Conservation (phyloP, 2,113 vertebrate species). For the Girardinichthys multiradiatus region DNA sequence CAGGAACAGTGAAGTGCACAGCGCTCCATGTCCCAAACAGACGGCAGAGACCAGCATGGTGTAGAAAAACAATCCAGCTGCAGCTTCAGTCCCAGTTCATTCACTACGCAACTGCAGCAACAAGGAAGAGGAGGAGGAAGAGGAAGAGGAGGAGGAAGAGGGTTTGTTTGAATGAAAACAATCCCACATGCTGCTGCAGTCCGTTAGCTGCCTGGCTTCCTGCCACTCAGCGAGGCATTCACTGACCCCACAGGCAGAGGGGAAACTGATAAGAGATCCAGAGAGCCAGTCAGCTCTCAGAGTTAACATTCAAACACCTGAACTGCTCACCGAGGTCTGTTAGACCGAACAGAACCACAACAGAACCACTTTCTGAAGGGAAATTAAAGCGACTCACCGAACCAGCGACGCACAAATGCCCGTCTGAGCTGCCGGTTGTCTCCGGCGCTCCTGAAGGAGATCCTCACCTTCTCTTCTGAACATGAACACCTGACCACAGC, state of each 20-base stretch:
- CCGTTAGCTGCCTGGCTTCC: constrained; percentile 40
- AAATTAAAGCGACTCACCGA: constrained; percentile 58
- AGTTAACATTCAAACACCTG: constrained; percentile 46
- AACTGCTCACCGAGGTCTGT: neutral
- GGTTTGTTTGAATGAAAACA: constrained; percentile 55
- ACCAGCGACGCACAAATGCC: constrained; percentile 42
- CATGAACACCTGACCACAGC: constrained; percentile 47
- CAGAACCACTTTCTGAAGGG: no score
- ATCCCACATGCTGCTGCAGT: constrained; percentile 7
- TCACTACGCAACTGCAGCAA: no score
- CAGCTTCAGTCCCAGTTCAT: no score
- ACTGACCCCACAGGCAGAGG: constrained; percentile 45
- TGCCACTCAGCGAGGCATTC: constrained; percentile 50
- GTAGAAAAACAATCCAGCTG: no score
- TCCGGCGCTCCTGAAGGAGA: constrained; percentile 35
- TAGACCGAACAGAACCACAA: neutral
- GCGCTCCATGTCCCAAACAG: no score
- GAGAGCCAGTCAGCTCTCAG: constrained; percentile 43
- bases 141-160: neutral
- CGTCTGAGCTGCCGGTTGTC: constrained; percentile 36
- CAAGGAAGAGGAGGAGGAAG: neutral
- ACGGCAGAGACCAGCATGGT: no score
- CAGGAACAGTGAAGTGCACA: no score
- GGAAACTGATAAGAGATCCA: constrained; percentile 15
- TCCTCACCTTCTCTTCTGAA: constrained; percentile 46